Conservation (phyloP, 2,113 vertebrate genomes). For the Sphyrna mokarran region DNA sequence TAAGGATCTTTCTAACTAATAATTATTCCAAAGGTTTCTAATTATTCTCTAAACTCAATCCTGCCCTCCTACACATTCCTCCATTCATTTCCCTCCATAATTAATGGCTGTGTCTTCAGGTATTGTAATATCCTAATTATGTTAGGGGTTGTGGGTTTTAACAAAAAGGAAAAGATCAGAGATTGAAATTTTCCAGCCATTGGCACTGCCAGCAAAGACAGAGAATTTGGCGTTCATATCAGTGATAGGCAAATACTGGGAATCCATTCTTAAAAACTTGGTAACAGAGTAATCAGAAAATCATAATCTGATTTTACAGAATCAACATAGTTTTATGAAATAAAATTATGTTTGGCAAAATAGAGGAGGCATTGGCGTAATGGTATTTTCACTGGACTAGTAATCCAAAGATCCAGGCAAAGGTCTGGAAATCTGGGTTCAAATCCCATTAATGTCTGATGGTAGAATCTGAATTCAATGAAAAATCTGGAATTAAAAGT, state of each 20-base stretch:
- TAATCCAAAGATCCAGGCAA: no score
- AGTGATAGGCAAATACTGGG: background rate
- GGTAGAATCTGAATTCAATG: no score
- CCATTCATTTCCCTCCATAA: background rate
- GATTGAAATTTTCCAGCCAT: no score
- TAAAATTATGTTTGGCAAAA: background rate
- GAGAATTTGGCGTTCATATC: background rate
- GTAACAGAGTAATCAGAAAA: background rate
- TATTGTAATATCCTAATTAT: no score
- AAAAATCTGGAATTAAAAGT: no score
- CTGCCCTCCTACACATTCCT: background rate
- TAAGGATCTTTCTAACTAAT: background rate
- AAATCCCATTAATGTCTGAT: no score
- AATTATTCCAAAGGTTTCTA: background rate
- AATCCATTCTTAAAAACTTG: background rate
- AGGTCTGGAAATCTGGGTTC: no score
- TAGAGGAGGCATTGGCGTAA: no score
- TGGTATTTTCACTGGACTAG: no score
- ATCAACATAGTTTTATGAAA: background rate
- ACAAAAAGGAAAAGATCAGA: no score
- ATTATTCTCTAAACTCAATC: background rate
- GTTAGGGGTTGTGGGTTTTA: no score
- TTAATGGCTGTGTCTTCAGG: background rate
- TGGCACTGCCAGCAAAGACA: no score
- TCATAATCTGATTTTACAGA: background rate